These are phyloP conservation scores for Promerops cafer DNA, from an alignment of 2,113 vertebrate species.

Conservation along the genomic window DNA sequence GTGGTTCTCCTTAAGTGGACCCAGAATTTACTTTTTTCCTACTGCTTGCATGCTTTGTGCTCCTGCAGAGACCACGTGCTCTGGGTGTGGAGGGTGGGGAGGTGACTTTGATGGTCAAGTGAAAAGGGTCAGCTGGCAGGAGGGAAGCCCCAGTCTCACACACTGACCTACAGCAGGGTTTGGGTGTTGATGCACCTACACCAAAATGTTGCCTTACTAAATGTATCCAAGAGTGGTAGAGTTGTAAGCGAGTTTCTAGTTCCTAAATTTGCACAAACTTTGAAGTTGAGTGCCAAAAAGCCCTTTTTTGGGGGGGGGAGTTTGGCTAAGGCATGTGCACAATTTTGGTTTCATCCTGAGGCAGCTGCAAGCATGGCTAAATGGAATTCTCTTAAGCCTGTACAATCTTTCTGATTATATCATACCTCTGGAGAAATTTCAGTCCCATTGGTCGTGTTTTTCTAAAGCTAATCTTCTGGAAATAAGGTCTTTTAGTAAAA, in stretches of 20 bases:
- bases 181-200: not conserved
- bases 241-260: not conserved
- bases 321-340: not conserved
- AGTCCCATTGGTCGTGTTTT: not conserved
- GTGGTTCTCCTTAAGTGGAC: not conserved
- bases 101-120: not conserved
- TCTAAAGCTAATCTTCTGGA: constrained; percentile 8
- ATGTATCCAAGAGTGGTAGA: rapidly evolving
- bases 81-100: not conserved
- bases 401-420: not conserved
- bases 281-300: not conserved
- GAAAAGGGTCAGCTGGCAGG: not conserved
- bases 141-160: not conserved
- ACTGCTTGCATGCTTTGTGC: rapidly evolving
- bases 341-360: not conserved
- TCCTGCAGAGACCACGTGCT: not conserved
- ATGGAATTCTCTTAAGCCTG: not conserved
- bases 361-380: not conserved
- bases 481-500: not conserved
- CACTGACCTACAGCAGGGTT: not conserved
- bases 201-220: not conserved
- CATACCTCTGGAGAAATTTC: not conserved
- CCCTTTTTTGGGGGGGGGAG: not conserved
- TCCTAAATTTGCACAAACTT: not conserved
- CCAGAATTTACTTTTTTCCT: not conserved